Evolutionary conservation across 2,888 invertebrate genomes (phyloP).

Genomic region (Cheilosia variabilis): DNA sequence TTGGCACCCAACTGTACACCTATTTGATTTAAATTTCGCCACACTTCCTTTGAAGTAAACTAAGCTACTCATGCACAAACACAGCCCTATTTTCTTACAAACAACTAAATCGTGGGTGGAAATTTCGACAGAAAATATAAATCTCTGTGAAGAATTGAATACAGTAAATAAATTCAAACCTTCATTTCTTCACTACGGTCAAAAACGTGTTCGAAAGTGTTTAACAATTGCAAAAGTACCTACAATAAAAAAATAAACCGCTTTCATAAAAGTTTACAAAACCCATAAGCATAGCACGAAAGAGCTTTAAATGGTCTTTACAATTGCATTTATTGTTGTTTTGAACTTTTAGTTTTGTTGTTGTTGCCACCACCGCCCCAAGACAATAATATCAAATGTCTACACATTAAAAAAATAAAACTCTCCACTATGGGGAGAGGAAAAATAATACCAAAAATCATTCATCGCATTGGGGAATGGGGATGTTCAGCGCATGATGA

Average conservation of each 20-base stretch:
- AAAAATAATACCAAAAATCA: conserved; percentile 18
- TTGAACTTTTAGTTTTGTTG: neutral
- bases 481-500: conserved; percentile 37
- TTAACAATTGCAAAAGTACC: neutral
- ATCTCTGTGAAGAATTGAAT: too few species aligned
- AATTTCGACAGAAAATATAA: too few species aligned
- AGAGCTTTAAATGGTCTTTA: conserved; percentile 8
- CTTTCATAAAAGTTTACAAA: neutral
- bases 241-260: neutral
- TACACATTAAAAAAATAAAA: conserved; percentile 15
- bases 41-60: too few species aligned
- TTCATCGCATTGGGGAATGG: conserved; percentile 22
- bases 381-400: conserved; percentile 14
- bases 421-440: conserved; percentile 19
- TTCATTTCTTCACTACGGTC: too few species aligned
- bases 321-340: conserved; percentile 15
- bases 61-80: too few species aligned
- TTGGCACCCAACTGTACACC: too few species aligned
- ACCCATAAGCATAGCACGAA: neutral
- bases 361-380: neutral
- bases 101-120: too few species aligned
- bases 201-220: neutral
- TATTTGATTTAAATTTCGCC: too few species aligned
- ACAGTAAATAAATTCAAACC: too few species aligned
- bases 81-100: too few species aligned